Base-by-base conservation (phyloP, 2,113 vertebrate species). In the Ancistrus triradiatus region DNA sequence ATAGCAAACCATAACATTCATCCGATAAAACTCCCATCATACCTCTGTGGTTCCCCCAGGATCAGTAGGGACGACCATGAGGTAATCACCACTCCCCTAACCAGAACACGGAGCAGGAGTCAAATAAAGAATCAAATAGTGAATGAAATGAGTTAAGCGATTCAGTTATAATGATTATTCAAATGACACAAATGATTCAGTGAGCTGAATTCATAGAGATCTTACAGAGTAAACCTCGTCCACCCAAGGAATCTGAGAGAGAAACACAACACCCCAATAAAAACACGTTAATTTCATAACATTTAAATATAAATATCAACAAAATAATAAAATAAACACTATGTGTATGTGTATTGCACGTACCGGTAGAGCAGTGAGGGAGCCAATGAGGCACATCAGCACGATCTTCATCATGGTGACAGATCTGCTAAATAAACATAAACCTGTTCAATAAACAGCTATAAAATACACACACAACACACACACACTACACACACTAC, bases 201-300 rank as follows among this genome's bases (percentile, higher is more conserved):
- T n/a, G n/a, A n/a, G n/a, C n/a, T n/a, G 9, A 9, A 17, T 52
- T 7, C 7, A 31, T 60, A 15, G 31, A 18, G 48, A 33, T 65
- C 62, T 65, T 65, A 65, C 62, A 24, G 62, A 55, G 22, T 65
- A 25, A 13, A 37, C 15, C 27, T 65, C 62, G 19, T 65, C 62
- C 27, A 55, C 7, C 25, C 9, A 18, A 10, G 62, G 27, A 46
- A 65, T 50, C 62, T 65, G 28, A 8, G 4, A 65, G 2, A 17
- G 2, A 22, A 18, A 13, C 4, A 43, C 1, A 9, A 25, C 15
- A 50, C 10, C 7, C 35, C 2, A 19, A 46, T 22, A 18, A 42
- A 14, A 59, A 31, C n/a, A 19, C 2, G 3, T 6, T 13, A 40
- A 11, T 24, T 19, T 43, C 13, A 38, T 42, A 3, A 24, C 33